Evolutionary conservation across 1,140 invertebrate genomes (phyloP).

Genomic region (Leptoteleia sp.): DNA sequence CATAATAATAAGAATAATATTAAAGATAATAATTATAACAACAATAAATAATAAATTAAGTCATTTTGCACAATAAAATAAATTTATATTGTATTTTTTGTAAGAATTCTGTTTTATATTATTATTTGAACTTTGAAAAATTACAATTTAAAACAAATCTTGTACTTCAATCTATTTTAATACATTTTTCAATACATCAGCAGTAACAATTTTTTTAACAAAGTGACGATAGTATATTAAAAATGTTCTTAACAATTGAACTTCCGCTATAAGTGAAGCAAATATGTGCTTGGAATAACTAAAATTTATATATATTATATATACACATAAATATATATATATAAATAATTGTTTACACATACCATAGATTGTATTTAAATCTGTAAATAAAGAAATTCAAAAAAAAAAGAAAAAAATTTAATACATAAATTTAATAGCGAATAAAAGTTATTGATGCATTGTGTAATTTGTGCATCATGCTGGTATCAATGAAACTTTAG

Average conservation of each 20-base stretch:
- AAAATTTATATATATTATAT: slow-evolving; percentile 31
- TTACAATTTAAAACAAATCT: too few relatives aligned
- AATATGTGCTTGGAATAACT: slow-evolving; percentile 34
- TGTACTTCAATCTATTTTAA: background rate
- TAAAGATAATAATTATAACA: background rate
- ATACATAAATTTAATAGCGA: slow-evolving; percentile 31
- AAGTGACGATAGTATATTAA: background rate
- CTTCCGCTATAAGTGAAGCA: slow-evolving; percentile 18
- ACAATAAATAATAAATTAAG: background rate
- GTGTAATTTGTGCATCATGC: slow-evolving; percentile 11
- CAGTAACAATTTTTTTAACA: background rate
- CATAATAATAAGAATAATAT: too few relatives aligned
- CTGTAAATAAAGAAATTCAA: slow-evolving; percentile 35
- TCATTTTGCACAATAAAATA: background rate
- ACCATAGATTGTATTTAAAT: slow-evolving; percentile 25
- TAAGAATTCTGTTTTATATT: background rate
- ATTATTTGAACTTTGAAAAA: too few relatives aligned
- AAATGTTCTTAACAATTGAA: slow-evolving; percentile 7
- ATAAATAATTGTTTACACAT: slow-evolving; percentile 32
- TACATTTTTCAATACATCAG: background rate
- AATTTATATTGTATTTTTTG: background rate
- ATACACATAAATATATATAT: too few relatives aligned
- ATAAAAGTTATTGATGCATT: slow-evolving; percentile 12
- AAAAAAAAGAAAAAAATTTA: slow-evolving; percentile 8
- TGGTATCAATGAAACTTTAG: slow-evolving; percentile 7